phyloP scores from a whole-genome alignment of 2,113 vertebrate species.

The Gobiocypris rarus region DNA sequence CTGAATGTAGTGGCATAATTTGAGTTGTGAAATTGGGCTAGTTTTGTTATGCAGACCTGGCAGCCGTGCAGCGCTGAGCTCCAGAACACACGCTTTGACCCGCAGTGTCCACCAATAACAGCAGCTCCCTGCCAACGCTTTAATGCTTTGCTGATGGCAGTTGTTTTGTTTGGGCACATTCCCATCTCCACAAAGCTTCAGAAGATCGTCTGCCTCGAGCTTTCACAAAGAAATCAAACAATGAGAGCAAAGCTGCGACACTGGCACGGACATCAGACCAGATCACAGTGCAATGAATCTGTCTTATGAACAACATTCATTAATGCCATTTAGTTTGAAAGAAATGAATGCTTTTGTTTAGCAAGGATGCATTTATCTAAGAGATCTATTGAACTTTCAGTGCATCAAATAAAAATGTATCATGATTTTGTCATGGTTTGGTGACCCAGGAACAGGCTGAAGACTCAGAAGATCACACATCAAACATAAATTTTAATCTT shows the following conservation, averaged over 20 bases:
- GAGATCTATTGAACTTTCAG: no score
- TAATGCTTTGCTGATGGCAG: conserved; percentile 62
- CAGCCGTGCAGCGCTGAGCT: neutral
- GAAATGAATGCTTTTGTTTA: neutral
- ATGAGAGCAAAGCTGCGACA: conserved; percentile 40
- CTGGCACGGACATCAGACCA: neutral
- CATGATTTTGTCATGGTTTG: no score
- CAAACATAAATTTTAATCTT: no score
- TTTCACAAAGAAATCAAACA: conserved; percentile 30
- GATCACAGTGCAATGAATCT: neutral
- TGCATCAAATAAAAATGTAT: no score
- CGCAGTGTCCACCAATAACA: conserved; percentile 26
- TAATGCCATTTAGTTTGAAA: no score
- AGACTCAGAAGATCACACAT: no score
- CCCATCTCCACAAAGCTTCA: conserved; percentile 47
- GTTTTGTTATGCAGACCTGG: no score
- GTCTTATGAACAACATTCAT: neutral
- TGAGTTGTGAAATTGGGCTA: no score
- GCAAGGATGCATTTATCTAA: neutral
- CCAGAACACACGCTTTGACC: conserved; percentile 35
- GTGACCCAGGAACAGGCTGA: no score
- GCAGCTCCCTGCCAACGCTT: neutral
- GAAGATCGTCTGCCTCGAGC: conserved; percentile 33
- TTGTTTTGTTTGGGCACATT: conserved; percentile 62
- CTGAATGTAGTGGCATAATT: no score